Evolutionary conservation across 1,140 invertebrate genomes (phyloP).

Genomic region (Melitaea cinxia): DNA sequence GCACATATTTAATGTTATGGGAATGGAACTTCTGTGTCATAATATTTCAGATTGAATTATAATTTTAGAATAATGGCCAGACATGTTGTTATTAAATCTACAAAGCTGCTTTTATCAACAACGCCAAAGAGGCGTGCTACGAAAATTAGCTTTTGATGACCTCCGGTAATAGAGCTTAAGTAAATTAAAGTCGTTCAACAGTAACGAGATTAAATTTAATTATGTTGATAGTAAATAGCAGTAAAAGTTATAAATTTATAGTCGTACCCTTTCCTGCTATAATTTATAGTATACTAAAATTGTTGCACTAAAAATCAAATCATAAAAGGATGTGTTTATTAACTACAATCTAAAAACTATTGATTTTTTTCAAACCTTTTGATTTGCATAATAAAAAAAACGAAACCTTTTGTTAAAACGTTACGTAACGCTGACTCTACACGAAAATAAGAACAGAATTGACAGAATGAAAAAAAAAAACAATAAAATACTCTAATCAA

Average conservation of each 20-base stretch:
- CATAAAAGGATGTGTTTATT: no score
- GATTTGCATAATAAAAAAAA: no score
- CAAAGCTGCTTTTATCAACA: conserved; percentile 24
- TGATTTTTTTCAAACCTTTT: no score
- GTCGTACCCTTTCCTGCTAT: not conserved
- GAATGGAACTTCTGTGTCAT: not conserved
- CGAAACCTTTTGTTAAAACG: no score
- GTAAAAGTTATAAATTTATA: not conserved
- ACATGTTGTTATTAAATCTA: conserved; percentile 32
- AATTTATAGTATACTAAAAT: no score
- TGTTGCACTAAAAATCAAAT: no score
- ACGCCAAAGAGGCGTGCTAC: conserved; percentile 40
- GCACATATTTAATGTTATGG: not conserved
- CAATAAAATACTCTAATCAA: not conserved
- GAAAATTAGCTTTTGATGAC: conserved; percentile 39
- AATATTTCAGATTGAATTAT: conserved; percentile 9
- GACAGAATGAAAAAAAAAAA: no score
- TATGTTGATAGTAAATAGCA: conserved; percentile 12
- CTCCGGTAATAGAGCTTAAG: conserved; percentile 9
- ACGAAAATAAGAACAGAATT: no score
- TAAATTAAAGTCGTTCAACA: conserved; percentile 24
- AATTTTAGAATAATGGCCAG: conserved; percentile 15
- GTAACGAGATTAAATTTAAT: conserved; percentile 24
- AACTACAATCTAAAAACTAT: no score
- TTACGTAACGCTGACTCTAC: no score